Conservation (phyloP, 2,888 invertebrate genomes). For the Invenusta paracnida region DNA sequence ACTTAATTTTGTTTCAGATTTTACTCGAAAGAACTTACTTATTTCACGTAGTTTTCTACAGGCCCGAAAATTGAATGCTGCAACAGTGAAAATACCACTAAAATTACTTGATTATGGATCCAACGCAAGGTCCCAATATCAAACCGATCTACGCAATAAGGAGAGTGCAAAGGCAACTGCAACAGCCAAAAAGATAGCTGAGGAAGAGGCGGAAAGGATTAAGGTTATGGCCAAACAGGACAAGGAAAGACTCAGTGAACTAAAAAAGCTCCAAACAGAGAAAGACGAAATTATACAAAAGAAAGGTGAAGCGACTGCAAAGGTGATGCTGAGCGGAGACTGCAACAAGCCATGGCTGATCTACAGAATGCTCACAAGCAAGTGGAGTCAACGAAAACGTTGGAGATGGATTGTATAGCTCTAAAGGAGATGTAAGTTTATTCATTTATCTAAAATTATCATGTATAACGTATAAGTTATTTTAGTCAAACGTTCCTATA, state of each 20-base stretch:
- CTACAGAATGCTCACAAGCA: background rate
- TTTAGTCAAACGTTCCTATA: too few species aligned
- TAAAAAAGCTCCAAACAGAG: background rate
- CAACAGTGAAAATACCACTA: background rate
- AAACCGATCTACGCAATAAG: background rate
- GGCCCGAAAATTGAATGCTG: background rate
- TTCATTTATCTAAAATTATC: background rate
- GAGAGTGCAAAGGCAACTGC: background rate
- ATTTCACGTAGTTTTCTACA: background rate
- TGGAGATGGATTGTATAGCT: background rate
- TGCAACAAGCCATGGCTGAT: background rate
- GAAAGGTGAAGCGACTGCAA: background rate
- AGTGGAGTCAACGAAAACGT: background rate
- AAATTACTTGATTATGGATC: background rate
- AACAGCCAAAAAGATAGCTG: background rate
- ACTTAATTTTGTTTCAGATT: background rate
- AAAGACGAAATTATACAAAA: background rate
- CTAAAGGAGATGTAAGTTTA: background rate
- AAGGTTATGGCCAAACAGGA: background rate
- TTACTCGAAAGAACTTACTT: background rate
- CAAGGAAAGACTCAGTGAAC: background rate
- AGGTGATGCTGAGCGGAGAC: background rate
- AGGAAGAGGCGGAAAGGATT: background rate
- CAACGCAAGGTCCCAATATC: background rate
- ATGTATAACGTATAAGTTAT: too few species aligned